These are phyloP conservation scores for Mirza zaza DNA, from an alignment of 2,113 vertebrate species.

Conservation along the genomic window DNA sequence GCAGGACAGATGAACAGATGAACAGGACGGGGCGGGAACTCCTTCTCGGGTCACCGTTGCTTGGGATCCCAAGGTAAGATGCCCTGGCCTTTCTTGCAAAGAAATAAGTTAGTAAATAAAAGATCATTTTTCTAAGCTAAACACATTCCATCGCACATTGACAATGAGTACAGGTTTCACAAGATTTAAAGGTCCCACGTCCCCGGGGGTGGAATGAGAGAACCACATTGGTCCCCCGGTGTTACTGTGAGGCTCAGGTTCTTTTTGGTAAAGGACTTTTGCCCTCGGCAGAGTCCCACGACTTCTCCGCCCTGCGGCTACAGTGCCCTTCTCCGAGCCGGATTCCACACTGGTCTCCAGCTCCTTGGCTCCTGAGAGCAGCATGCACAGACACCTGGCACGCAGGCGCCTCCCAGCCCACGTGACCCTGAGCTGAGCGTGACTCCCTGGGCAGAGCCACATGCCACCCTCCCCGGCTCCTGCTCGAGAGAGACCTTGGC, in stretches of 20 bases:
- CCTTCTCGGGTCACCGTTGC: background rate
- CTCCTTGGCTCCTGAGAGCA: background rate
- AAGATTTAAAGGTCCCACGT: background rate
- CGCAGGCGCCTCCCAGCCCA: fast-evolving
- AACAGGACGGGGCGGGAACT: slow-evolving; percentile 53
- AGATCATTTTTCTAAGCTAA: background rate
- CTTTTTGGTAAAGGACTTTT: background rate
- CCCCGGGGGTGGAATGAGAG: background rate
- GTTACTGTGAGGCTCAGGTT: background rate
- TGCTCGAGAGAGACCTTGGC: fast-evolving
- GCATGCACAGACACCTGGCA: fast-evolving
- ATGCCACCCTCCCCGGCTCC: fast-evolving
- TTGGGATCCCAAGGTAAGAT: slow-evolving; percentile 19
- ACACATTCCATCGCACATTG: background rate
- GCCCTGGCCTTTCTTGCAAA: background rate
- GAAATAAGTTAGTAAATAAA: slow-evolving; percentile 2
- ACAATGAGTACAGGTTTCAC: background rate
- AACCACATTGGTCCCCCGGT: fast-evolving
- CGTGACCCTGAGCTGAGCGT: fast-evolving
- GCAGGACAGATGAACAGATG: slow-evolving; percentile 55
- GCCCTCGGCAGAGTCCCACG: fast-evolving
- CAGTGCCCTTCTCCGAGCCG: fast-evolving
- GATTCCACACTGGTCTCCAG: too few species aligned
- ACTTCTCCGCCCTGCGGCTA: background rate
- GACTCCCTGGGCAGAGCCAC: fast-evolving